A percentile compares a stretch with the other conserved stretches of the same genome.
These are phyloP conservation scores for Tragopan temminckii DNA, from an alignment of 2,797 vertebrate genomes.

Conservation along the genomic window DNA sequence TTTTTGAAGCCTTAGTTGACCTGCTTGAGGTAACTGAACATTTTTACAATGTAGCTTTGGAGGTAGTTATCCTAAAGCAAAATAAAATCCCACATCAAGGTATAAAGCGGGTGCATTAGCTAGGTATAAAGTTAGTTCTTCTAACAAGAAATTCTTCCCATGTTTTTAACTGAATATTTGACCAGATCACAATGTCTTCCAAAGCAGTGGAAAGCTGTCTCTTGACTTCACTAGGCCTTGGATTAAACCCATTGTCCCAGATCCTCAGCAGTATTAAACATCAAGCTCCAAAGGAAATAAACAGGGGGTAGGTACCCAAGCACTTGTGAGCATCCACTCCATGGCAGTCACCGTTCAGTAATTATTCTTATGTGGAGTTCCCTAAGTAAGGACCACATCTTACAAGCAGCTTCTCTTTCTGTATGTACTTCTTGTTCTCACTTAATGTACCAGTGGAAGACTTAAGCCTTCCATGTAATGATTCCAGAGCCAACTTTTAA, in stretches of 20 bases:
- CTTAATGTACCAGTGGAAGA: neutral
- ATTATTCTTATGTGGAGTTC: neutral
- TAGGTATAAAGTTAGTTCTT: neutral
- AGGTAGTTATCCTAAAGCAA: neutral
- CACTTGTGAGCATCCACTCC: neutral
- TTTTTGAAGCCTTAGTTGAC: neutral
- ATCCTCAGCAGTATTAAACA: neutral
- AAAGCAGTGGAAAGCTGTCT: neutral
- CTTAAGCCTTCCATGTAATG: neutral
- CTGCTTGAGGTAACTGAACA: neutral
- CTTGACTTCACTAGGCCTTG: neutral
- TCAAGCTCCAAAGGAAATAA: conserved; percentile 5
- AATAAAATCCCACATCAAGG: neutral
- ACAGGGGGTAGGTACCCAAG: neutral
- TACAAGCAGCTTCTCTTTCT: neutral
- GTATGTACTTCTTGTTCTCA: neutral
- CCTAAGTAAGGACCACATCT: neutral
- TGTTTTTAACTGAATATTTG: neutral
- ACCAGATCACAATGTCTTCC: neutral
- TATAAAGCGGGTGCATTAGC: neutral
- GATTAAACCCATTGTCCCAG: neutral
- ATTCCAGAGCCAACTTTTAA: neutral
- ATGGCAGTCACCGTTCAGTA: neutral
- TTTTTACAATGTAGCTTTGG: neutral
- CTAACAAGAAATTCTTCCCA: neutral